Evolutionary conservation across 2,888 invertebrate genomes (phyloP).

Genomic region (Drosophila kokeensis): DNA sequence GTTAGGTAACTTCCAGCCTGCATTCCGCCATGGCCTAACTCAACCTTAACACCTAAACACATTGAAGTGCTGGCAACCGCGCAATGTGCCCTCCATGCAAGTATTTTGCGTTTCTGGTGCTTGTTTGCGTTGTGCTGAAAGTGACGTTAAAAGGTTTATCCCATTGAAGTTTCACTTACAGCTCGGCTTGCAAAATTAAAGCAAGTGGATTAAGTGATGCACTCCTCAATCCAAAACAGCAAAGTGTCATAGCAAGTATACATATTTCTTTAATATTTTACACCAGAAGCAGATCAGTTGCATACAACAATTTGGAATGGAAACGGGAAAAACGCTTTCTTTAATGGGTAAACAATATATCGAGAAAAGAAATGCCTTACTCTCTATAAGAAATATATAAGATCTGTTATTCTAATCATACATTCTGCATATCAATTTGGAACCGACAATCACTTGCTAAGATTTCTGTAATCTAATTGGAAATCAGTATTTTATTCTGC

Average conservation of each 20-base stretch:
- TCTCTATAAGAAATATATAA: background rate
- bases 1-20: conserved; percentile 19
- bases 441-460: background rate
- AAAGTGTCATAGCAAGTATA: background rate
- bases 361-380: too few species aligned
- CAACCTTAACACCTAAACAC: conserved; percentile 14
- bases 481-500: background rate
- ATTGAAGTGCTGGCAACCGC: conserved; percentile 13
- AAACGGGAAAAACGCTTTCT: background rate
- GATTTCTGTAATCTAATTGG: background rate
- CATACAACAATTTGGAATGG: background rate
- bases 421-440: background rate
- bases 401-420: background rate
- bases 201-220: conserved; percentile 31
- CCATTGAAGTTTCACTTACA: conserved; percentile 42
- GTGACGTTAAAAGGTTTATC: conserved; percentile 57
- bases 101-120: conserved; percentile 46
- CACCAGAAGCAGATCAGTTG: background rate
- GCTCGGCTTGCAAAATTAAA: conserved; percentile 35
- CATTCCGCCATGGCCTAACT: conserved; percentile 7
- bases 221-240: background rate
- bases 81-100: conserved; percentile 33
- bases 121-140: conserved; percentile 38
- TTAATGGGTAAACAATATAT: background rate
- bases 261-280: background rate